Evolutionary conservation across 2,797 vertebrate genomes (phyloP), one percentile per base, ranked within the genome.

Genomic region (Pseudopleuronectes americanus): DNA sequence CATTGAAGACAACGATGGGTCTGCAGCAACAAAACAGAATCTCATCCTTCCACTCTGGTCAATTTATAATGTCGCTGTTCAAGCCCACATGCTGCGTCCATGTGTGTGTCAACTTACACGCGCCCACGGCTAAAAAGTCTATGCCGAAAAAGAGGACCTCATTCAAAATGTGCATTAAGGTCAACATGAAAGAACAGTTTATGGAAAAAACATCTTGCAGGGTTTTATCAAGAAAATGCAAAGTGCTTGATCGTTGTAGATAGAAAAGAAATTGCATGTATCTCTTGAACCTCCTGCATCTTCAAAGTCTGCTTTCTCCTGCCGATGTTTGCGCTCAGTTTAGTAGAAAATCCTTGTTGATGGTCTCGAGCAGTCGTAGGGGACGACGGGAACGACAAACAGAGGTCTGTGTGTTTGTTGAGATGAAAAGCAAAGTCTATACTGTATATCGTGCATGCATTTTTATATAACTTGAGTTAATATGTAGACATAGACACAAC

Each of bases 391-490:
- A 38, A 62, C 57, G 45, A 47, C 14, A 68, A 53, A 43, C 31
- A 47, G 8, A 22, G 10, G 56, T 57, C 22, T 59, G 22, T 57
- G 22, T 74, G 38, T 45, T n/a, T 60, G 36, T 68, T 60, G 53
- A 79, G 64, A 81, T 80, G 48, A 80, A 62, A 73, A 69, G 48
- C 43, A 43, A 64, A 56, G 33, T 45, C 43, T 45, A 45, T 75
- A 54, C 33, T 59, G 57, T 77, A 76, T 77, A 69, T 61, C 62
- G 77, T 71, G 71, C 88, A 89, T 87, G 74, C 80, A 84, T 72
- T 64, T 63, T 52, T 59, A 64, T 77, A 84, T 66, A 70, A 71
- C 51, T 79, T 77, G 60, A 71, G 58, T 52, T 90, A 8, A 79
- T 65, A 84, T 73, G 54, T 67, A 71, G 41, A 76, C 69, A 79